These are phyloP conservation scores for Theristus sp. DNA, from an alignment of 2,888 invertebrate species.

Conservation along the genomic window DNA sequence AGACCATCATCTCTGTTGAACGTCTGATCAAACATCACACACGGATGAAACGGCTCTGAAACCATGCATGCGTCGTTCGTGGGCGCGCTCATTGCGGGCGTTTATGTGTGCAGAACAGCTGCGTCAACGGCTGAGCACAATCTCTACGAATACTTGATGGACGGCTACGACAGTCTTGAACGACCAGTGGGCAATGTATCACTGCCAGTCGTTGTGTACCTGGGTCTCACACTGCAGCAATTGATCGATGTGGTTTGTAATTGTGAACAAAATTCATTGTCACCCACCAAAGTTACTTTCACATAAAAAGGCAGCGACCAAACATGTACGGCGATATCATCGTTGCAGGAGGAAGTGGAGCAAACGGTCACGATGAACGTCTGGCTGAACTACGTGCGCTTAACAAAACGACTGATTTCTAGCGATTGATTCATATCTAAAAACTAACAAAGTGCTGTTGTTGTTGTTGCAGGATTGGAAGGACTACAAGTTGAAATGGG, in stretches of 20 bases:
- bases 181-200: neutral
- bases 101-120: too few species aligned
- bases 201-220: neutral
- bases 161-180: neutral
- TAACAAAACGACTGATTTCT: too few species aligned
- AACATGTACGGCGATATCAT: conserved; percentile 5
- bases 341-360: conserved; percentile 1
- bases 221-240: neutral
- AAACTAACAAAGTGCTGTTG: too few species aligned
- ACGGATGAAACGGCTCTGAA: too few species aligned
- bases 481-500: conserved; percentile 89
- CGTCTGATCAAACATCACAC: too few species aligned
- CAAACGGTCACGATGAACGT: conserved; percentile 13
- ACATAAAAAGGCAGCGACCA: conserved; percentile 21
- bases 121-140: neutral
- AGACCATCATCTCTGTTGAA: too few species aligned
- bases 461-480: conserved; percentile 53
- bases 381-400: conserved; percentile 18
- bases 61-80: too few species aligned
- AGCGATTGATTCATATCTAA: too few species aligned
- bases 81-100: too few species aligned
- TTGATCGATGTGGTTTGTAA: neutral
- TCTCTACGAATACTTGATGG: neutral
- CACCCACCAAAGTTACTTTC: conserved; percentile 3
- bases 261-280: neutral